Percentiles rank a stretch among this genome's conserved stretches.
These are phyloP conservation scores for Nesogale talazaci DNA, from an alignment of 2,113 vertebrate species.

Conservation along the genomic window DNA sequence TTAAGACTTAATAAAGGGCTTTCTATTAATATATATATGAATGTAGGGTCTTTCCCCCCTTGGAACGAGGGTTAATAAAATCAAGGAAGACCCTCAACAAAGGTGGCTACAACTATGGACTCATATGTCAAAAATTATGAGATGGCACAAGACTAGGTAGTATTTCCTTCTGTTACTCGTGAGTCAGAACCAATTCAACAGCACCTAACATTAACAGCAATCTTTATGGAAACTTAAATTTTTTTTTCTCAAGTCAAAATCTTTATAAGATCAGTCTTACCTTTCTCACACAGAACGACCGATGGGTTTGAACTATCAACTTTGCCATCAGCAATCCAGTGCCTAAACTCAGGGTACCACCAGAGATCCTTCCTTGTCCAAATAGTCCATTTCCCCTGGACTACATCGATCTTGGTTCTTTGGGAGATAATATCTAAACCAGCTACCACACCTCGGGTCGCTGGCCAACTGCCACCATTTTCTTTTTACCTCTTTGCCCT, in stretches of 20 bases:
- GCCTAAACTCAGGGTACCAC: too few relatives aligned
- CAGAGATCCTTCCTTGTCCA: conserved; percentile 31
- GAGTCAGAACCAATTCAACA: background rate
- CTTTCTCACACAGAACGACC: too few relatives aligned
- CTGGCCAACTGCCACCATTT: conserved; percentile 11
- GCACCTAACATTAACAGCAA: background rate
- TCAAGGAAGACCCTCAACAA: background rate
- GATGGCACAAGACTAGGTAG: background rate
- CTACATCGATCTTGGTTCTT: background rate
- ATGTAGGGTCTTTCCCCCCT: too few relatives aligned
- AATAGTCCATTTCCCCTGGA: conserved; percentile 6
- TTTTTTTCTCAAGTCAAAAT: too few relatives aligned
- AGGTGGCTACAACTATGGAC: background rate
- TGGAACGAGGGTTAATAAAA: too few relatives aligned
- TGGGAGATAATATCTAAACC: background rate
- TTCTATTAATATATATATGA: too few relatives aligned
- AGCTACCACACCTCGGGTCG: background rate
- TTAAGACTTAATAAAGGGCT: too few relatives aligned
- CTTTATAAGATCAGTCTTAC: too few relatives aligned
- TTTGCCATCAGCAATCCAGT: too few relatives aligned
- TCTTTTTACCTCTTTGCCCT: background rate
- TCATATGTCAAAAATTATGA: background rate
- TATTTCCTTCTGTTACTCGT: background rate
- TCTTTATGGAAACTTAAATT: background rate
- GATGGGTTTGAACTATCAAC: too few relatives aligned